Conservation (phyloP, 2,113 vertebrate species). For the Pavo muticus region DNA sequence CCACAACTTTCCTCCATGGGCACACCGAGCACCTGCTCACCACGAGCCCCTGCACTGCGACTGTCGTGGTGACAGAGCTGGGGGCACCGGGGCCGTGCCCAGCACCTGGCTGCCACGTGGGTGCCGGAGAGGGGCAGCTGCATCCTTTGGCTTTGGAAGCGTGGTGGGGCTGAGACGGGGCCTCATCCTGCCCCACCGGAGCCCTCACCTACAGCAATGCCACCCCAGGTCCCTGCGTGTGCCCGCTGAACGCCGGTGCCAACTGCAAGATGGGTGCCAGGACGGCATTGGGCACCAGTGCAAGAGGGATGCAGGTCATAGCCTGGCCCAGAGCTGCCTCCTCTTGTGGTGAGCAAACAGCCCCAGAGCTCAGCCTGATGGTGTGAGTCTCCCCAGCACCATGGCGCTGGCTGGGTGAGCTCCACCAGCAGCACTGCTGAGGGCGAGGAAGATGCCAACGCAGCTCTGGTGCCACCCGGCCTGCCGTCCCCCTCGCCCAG, state of each 20-base stretch:
- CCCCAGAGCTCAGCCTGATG: fast-evolving
- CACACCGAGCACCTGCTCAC: neutral
- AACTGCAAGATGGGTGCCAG: neutral
- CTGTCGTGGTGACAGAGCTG: neutral
- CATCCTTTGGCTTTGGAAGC: neutral
- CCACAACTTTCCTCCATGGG: conserved; percentile 58
- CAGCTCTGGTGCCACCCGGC: neutral
- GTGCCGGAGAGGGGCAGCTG: fast-evolving
- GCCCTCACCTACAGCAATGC: neutral
- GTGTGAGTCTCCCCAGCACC: neutral
- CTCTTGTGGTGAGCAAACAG: fast-evolving
- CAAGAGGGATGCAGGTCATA: fast-evolving
- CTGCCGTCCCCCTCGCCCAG: conserved; percentile 29
- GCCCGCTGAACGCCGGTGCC: neutral
- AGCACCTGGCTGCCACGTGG: fast-evolving
- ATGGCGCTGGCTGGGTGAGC: neutral
- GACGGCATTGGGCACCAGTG: fast-evolving
- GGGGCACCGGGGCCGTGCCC: fast-evolving
- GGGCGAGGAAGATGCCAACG: conserved; percentile 8
- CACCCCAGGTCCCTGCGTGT: fast-evolving
- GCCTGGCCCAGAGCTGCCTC: neutral
- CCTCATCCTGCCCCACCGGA: neutral
- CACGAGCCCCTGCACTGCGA: conserved; percentile 50
- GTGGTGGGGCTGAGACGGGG: neutral
- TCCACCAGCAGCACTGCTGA: neutral